Conservation (phyloP, 2,113 vertebrate genomes). For the Loxodonta africana region DNA sequence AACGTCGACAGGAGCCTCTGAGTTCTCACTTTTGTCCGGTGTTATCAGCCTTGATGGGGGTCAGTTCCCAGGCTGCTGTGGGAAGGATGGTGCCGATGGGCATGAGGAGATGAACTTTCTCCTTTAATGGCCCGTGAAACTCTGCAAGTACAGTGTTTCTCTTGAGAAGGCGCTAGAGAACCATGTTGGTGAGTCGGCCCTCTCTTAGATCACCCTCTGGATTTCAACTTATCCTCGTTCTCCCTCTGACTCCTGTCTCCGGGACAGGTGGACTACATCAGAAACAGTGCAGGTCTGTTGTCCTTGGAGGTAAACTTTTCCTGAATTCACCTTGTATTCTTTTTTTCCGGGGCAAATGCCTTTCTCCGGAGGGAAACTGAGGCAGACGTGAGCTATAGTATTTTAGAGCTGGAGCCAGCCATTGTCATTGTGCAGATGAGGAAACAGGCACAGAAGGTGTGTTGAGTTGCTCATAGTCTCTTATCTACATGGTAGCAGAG, state of each 20-base stretch:
- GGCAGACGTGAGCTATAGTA: background rate
- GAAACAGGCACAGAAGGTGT: background rate
- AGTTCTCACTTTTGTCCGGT: background rate
- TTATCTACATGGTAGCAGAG: background rate
- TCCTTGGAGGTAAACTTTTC: background rate
- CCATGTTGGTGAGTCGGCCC: accelerated
- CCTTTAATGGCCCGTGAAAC: background rate
- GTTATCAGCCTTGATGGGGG: background rate
- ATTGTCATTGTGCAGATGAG: background rate
- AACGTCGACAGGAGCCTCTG: background rate
- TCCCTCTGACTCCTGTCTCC: background rate
- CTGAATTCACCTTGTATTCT: background rate
- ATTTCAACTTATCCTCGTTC: background rate
- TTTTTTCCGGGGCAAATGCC: background rate
- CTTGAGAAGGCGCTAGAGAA: background rate
- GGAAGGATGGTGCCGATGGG: background rate
- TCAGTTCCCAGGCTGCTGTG: background rate
- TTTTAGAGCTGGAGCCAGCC: background rate
- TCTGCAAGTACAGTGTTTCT: background rate
- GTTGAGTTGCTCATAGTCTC: background rate
- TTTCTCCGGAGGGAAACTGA: slow-evolving; percentile 37
- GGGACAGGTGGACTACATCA: background rate
- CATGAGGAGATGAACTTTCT: background rate
- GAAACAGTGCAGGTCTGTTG: background rate
- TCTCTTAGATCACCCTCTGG: background rate